Base-by-base conservation (phyloP, 2,113 vertebrate genomes). In the Dinomys branickii region DNA sequence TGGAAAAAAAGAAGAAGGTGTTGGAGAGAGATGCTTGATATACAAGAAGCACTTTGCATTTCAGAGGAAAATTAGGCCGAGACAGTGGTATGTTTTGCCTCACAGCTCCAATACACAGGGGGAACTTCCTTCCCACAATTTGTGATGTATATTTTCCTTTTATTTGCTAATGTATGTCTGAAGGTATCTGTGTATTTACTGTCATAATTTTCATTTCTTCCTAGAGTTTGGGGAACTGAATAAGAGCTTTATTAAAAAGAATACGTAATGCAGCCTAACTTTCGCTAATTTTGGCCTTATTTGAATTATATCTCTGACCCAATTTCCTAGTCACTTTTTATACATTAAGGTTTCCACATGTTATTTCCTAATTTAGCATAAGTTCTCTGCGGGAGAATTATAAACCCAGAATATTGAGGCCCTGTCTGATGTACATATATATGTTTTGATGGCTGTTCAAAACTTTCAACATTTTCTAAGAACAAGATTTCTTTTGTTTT, bases 1-100 rank as follows among this genome's bases (percentile, higher is more conserved):
- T 52, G 44, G n/a, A 56, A 65, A 92, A 35, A n/a, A 86, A 81
- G 91, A 96, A 75, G 91, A 97, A 73, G 84, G 94, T 86, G 77
- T 5, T 12, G 52, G 97, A 97, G 96, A 73, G 28, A 75, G 41
- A 63, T 38, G 22, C 28, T 26, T 77, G 81, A 61, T 2, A 69
- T 24, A 33, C 61, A 75, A 85, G 58, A 52, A 41, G 50, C 0
- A 0, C 26, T 95, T 94, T 59, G 41, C 7, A 63, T 87, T 97
- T 91, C 58, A 65, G 54, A 67, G 63, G 71, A 0, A 22, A 56
- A 80, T 63, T 14, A 0, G 0, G 69, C 91, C 33, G 28, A 61
- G 61, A 50, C 1, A 63, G 50, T 11, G 11, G 44, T 13, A 13
- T 28, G 17, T 83, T 97, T 95, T 61, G 82, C 13, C 52, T 95